Percentiles rank a stretch among this genome's conserved stretches.
These are phyloP conservation scores for Pogonognathellus flavescens DNA, from an alignment of 1,140 invertebrate species.

Conservation along the genomic window DNA sequence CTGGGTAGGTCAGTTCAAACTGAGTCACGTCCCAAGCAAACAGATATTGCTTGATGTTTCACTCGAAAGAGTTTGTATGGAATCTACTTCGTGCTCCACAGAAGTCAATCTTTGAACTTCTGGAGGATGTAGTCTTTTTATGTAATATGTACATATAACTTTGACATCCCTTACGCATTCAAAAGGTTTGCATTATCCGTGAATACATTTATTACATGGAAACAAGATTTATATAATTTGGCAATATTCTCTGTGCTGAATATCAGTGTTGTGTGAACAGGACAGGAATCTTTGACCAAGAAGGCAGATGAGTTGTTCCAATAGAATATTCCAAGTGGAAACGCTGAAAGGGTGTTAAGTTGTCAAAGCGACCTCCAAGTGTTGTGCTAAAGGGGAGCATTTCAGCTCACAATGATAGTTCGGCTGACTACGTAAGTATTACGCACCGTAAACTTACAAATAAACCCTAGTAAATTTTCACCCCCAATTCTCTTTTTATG, in stretches of 20 bases:
- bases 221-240: slow-evolving; percentile 11
- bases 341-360: slow-evolving; percentile 16
- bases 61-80: too few relatives aligned
- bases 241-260: neutral
- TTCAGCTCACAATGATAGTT: neutral
- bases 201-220: neutral
- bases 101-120: too few relatives aligned
- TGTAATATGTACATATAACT: neutral
- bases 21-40: too few relatives aligned
- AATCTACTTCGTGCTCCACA: too few relatives aligned
- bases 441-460: too few relatives aligned
- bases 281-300: neutral
- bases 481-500: too few relatives aligned
- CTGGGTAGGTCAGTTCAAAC: too few relatives aligned
- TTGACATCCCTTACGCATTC: neutral
- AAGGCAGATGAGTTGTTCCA: slow-evolving; percentile 16
- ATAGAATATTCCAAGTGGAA: slow-evolving; percentile 28
- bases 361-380: slow-evolving; percentile 30
- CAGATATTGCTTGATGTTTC: too few relatives aligned
- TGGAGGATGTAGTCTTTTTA: neutral
- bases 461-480: too few relatives aligned
- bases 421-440: neutral
- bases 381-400: slow-evolving; percentile 7
- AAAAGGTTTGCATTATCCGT: slow-evolving; percentile 3
- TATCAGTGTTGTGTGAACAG: neutral